Conservation (phyloP, 2,797 vertebrate genomes). For the Crenuchus spilurus region DNA sequence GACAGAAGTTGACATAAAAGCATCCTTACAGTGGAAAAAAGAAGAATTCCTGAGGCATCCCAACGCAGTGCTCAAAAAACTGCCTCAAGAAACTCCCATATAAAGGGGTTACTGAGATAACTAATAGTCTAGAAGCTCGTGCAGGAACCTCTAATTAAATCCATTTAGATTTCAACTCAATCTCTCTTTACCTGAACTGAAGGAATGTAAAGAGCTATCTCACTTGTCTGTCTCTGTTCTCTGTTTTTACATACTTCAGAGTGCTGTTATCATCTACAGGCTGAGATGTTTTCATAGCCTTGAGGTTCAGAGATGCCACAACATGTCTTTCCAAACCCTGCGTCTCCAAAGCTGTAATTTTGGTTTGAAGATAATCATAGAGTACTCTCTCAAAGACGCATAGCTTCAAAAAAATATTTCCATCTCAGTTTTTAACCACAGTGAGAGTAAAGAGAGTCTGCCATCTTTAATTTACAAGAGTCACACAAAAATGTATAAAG, state of each 20-base stretch:
- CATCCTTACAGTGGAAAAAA: too few relatives aligned
- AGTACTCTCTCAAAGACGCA: slow-evolving; percentile 30
- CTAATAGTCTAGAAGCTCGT: too few relatives aligned
- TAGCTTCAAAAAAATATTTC: slow-evolving; percentile 35
- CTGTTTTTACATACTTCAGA: background rate
- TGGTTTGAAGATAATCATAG: slow-evolving; percentile 57
- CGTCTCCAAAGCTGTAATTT: slow-evolving; percentile 54
- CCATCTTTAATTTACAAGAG: background rate
- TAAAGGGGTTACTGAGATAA: too few relatives aligned
- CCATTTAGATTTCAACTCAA: too few relatives aligned
- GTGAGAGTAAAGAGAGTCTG: slow-evolving; percentile 5
- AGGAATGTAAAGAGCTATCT: background rate
- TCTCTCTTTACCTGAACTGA: background rate
- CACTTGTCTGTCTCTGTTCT: background rate
- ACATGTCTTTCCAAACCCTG: slow-evolving; percentile 31
- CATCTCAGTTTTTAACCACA: slow-evolving; percentile 16
- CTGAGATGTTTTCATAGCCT: slow-evolving; percentile 26
- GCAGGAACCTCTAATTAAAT: too few relatives aligned
- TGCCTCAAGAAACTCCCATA: too few relatives aligned
- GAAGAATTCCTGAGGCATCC: too few relatives aligned
- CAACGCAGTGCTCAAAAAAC: too few relatives aligned
- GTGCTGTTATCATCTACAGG: slow-evolving; percentile 5
- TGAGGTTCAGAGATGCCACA: slow-evolving; percentile 36
- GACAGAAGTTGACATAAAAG: too few relatives aligned
- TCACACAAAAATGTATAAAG: background rate